phyloP scores from a whole-genome alignment of 2,888 invertebrate species.

The Spicauda simplicius region DNA sequence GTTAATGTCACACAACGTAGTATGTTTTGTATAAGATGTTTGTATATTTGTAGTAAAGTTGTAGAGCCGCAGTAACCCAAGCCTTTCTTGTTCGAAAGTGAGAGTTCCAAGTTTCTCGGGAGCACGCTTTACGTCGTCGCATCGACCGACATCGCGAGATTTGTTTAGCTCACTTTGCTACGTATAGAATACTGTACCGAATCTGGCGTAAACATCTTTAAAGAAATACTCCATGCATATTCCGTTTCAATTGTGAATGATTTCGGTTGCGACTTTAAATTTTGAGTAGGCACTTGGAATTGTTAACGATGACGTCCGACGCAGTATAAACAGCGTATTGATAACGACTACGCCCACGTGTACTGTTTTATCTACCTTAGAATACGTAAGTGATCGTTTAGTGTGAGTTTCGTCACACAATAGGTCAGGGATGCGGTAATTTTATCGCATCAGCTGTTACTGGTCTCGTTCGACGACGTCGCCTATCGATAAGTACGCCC shows the following conservation, averaged over 20 bases:
- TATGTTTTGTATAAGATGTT: slow-evolving; percentile 58
- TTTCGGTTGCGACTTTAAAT: slow-evolving; percentile 9
- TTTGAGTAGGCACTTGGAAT: slow-evolving; percentile 9
- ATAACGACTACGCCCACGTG: slow-evolving; percentile 48
- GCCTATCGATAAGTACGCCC: slow-evolving; percentile 3
- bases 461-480: slow-evolving; percentile 8
- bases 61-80: slow-evolving; percentile 62
- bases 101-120: slow-evolving; percentile 75
- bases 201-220: neutral
- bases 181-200: slow-evolving; percentile 13
- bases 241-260: neutral
- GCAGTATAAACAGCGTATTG: slow-evolving; percentile 32
- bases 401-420: slow-evolving; percentile 57
- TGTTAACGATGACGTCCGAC: slow-evolving; percentile 27
- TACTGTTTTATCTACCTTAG: slow-evolving; percentile 50
- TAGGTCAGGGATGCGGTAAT: slow-evolving; percentile 62
- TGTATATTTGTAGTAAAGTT: slow-evolving; percentile 61
- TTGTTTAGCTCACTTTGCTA: slow-evolving; percentile 45
- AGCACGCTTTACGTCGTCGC: slow-evolving; percentile 56
- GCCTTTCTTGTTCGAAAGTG: slow-evolving; percentile 75
- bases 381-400: slow-evolving; percentile 53
- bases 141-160: slow-evolving; percentile 58
- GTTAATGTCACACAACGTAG: slow-evolving; percentile 62
- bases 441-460: slow-evolving; percentile 64
- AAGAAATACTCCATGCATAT: slow-evolving; percentile 3